Percentiles rank a stretch among this genome's conserved stretches.
Conservation (phyloP, 2,113 vertebrate genomes). For the Panurus biarmicus region DNA sequence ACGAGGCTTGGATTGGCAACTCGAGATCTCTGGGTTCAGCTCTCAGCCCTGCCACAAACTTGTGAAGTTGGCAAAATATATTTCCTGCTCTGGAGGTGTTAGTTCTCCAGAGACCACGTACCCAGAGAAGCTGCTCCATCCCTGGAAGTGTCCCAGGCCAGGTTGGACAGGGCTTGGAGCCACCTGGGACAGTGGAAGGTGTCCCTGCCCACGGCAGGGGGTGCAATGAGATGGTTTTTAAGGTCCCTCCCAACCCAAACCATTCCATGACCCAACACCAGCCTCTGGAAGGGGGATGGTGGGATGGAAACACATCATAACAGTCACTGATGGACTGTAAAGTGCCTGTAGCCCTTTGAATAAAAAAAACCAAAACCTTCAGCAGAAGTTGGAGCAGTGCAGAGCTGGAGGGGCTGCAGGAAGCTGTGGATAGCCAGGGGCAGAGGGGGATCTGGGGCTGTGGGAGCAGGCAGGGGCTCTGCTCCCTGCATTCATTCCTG, state of each 20-base stretch:
- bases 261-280: not conserved
- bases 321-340: not conserved
- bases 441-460: not conserved
- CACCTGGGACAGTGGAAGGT: rapidly evolving
- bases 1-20: too few species aligned
- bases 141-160: not conserved
- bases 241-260: not conserved
- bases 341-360: not conserved
- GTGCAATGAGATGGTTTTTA: rapidly evolving
- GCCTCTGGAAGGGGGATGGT: rapidly evolving
- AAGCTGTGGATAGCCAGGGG: rapidly evolving
- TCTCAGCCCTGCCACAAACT: not conserved
- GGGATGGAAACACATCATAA: not conserved
- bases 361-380: rapidly evolving
- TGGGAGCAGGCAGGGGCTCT: rapidly evolving
- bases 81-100: not conserved
- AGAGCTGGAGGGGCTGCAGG: not conserved
- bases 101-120: not conserved
- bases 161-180: rapidly evolving
- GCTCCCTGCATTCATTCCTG: not conserved
- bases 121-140: not conserved
- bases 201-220: not conserved
- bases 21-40: not conserved
- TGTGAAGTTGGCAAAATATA: rapidly evolving
- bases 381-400: rapidly evolving